These are phyloP conservation scores for Pseudotriccus pelzelni DNA, from an alignment of 2,797 vertebrate genomes.

Conservation along the genomic window DNA sequence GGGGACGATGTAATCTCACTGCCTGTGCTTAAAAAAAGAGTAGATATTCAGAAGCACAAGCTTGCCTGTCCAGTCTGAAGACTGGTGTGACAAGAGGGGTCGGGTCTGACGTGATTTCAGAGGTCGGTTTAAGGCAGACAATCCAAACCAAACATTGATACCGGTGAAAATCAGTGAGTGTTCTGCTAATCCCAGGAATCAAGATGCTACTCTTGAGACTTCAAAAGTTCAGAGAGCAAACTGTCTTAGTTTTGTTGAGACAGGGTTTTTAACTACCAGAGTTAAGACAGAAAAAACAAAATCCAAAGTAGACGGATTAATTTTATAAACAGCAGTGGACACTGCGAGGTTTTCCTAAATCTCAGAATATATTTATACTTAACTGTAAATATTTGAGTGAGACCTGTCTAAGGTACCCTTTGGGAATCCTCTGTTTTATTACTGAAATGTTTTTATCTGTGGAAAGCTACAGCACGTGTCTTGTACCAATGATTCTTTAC, in stretches of 20 bases:
- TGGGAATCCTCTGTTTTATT: neutral
- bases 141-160: neutral
- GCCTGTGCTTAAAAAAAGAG: neutral
- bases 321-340: neutral
- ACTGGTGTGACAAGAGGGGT: neutral
- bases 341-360: neutral
- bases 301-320: neutral
- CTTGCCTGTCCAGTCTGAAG: neutral
- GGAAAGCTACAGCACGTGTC: neutral
- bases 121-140: neutral
- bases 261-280: neutral
- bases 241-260: neutral
- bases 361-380: neutral
- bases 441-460: neutral
- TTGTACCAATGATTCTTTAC: neutral
- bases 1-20: neutral
- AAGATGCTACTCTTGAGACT: neutral
- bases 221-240: neutral
- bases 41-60: neutral
- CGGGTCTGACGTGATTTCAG: neutral
- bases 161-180: neutral
- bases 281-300: neutral
- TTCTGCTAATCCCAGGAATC: neutral
- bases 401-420: neutral
- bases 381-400: neutral